A percentile compares a stretch with the other conserved stretches of the same genome.
Evolutionary conservation across 2,113 vertebrate genomes (phyloP).

Genomic region (Gymnorhina tibicen): DNA sequence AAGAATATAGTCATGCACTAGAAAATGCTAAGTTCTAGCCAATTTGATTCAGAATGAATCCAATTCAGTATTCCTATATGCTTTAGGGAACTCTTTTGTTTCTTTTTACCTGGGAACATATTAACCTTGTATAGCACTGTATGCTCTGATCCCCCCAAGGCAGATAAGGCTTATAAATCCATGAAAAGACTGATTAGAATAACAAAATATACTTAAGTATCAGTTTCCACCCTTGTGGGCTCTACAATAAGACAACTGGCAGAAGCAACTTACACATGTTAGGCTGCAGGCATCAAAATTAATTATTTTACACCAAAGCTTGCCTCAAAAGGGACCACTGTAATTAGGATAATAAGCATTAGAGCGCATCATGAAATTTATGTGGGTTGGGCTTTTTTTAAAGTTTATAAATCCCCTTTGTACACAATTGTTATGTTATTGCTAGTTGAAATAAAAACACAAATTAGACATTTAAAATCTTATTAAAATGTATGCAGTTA

Average conservation of each 20-base stretch:
- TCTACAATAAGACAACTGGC: slow-evolving; percentile 6
- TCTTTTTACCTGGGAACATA: background rate
- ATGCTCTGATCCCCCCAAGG: background rate
- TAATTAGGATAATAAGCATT: slow-evolving; percentile 58
- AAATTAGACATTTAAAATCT: slow-evolving; percentile 16
- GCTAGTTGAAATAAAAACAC: slow-evolving; percentile 24
- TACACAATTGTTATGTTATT: background rate
- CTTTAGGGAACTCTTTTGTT: background rate
- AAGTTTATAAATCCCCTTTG: slow-evolving; percentile 44
- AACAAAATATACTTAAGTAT: slow-evolving; percentile 6
- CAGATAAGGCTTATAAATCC: background rate
- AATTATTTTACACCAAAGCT: slow-evolving; percentile 39
- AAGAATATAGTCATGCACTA: background rate
- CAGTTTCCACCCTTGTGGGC: slow-evolving; percentile 17
- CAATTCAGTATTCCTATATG: background rate
- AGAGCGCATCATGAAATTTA: slow-evolving; percentile 18
- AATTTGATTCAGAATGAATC: background rate
- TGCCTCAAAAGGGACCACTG: slow-evolving; percentile 35
- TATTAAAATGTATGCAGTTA: slow-evolving; percentile 33
- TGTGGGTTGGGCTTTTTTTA: background rate
- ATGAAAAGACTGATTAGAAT: slow-evolving; percentile 21
- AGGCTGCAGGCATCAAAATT: slow-evolving; percentile 54
- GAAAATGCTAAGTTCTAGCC: background rate
- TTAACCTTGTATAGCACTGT: background rate
- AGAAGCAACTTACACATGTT: slow-evolving; percentile 27